These are phyloP conservation scores for Mythimna lalbum DNA, from an alignment of 2,888 invertebrate genomes.

Conservation along the genomic window DNA sequence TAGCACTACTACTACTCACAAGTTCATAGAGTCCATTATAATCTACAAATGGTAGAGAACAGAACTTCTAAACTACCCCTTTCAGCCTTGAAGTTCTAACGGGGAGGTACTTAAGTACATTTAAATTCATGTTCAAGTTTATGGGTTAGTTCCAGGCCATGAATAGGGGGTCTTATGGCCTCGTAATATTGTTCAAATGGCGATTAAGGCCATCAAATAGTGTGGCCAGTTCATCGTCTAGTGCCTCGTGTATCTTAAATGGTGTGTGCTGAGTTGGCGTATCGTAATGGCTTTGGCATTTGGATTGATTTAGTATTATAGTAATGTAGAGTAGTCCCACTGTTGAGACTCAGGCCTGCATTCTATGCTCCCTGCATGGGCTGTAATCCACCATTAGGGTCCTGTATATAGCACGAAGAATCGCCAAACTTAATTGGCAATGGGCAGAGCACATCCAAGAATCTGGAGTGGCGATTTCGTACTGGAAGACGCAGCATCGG, in stretches of 20 bases:
- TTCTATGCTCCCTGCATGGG: too few relatives aligned
- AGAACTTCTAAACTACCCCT: slow-evolving; percentile 20
- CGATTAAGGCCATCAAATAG: slow-evolving; percentile 40
- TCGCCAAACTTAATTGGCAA: too few relatives aligned
- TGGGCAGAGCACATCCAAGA: too few relatives aligned
- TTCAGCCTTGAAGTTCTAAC: slow-evolving; percentile 32
- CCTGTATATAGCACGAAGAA: too few relatives aligned
- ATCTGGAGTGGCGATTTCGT: too few relatives aligned
- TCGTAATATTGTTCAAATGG: slow-evolving; percentile 28
- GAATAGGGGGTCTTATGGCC: slow-evolving; percentile 13
- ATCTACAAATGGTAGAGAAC: slow-evolving; percentile 20
- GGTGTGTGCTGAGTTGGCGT: slow-evolving; percentile 1
- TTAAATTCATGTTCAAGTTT: slow-evolving; percentile 41
- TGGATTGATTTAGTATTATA: background rate
- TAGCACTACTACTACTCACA: background rate
- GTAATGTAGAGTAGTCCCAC: too few relatives aligned
- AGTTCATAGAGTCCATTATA: slow-evolving; percentile 3
- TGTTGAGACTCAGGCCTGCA: too few relatives aligned
- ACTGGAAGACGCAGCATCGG: too few relatives aligned
- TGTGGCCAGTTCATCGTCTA: background rate
- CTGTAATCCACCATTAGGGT: too few relatives aligned
- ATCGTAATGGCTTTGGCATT: background rate
- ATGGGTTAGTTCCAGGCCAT: slow-evolving; percentile 18
- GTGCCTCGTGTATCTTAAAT: slow-evolving; percentile 12
- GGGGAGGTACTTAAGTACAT: slow-evolving; percentile 27